phyloP scores from a whole-genome alignment of 2,888 invertebrate genomes.

The Meliscaeva auricollis region DNA sequence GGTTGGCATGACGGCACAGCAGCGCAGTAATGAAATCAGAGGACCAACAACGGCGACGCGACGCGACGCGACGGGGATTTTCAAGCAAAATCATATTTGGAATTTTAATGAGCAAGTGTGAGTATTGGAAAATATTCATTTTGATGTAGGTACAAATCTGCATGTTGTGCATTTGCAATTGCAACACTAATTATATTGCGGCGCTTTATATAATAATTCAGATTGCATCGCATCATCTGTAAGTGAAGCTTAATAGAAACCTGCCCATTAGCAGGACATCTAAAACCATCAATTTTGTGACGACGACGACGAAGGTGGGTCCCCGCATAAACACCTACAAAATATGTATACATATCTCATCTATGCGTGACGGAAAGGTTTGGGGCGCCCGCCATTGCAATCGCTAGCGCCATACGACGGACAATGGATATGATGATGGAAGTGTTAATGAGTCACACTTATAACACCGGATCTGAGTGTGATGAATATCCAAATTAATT shows the following conservation, averaged over 20 bases:
- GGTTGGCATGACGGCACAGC: conserved; percentile 41
- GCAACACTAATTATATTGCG: conserved; percentile 60
- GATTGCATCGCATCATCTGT: conserved; percentile 66
- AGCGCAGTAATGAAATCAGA: conserved; percentile 71
- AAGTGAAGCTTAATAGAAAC: conserved; percentile 50
- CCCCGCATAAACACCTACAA: too few relatives aligned
- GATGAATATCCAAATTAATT: conserved; percentile 73
- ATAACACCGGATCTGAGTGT: conserved; percentile 61
- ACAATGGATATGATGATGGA: conserved; percentile 3
- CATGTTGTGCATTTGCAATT: conserved; percentile 30
- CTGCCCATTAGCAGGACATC: conserved; percentile 48
- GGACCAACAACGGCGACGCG: conserved; percentile 16
- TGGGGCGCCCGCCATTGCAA: not conserved
- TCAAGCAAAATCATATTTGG: conserved; percentile 51
- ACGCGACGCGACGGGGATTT: conserved; percentile 5
- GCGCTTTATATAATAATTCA: conserved; percentile 72
- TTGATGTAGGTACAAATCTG: conserved; percentile 5
- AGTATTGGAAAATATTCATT: conserved; percentile 42
- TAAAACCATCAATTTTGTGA: conserved; percentile 52
- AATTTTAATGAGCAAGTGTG: conserved; percentile 64
- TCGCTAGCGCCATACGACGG: too few relatives aligned
- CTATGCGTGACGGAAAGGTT: not conserved
- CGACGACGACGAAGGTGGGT: not conserved
- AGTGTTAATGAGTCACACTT: conserved; percentile 63
- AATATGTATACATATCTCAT: not conserved